phyloP scores from a whole-genome alignment of 2,888 invertebrate species.

The Tortricodes alternella region DNA sequence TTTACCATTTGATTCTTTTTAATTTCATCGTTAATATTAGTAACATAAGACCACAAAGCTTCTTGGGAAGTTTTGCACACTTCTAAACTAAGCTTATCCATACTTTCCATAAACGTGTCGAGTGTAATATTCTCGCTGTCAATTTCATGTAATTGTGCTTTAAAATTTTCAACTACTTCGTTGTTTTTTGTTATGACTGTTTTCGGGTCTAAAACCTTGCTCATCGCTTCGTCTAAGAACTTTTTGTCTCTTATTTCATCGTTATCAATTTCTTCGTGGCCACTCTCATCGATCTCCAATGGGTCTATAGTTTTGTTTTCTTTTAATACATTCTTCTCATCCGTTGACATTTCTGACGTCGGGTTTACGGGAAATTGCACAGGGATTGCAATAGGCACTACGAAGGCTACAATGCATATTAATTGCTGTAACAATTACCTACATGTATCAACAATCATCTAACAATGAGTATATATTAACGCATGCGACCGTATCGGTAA shows the following conservation, averaged over 20 bases:
- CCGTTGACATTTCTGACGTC: conserved; percentile 70
- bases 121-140: conserved; percentile 59
- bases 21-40: conserved; percentile 64
- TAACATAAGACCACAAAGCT: conserved; percentile 72
- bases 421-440: conserved; percentile 58
- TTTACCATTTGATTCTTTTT: conserved; percentile 74
- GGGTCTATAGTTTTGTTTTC: conserved; percentile 60
- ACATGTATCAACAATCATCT: conserved; percentile 11
- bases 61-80: conserved; percentile 72
- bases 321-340: conserved; percentile 57
- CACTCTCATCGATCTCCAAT: conserved; percentile 62
- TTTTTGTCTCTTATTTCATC: conserved; percentile 68
- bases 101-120: conserved; percentile 67
- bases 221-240: conserved; percentile 71
- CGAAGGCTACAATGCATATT: conserved; percentile 44
- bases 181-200: conserved; percentile 51
- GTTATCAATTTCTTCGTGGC: conserved; percentile 67
- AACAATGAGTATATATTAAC: conserved; percentile 21
- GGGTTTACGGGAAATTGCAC: conserved; percentile 62
- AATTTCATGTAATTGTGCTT: conserved; percentile 58
- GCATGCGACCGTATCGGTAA: conserved; percentile 20
- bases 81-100: conserved; percentile 72
- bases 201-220: conserved; percentile 63
- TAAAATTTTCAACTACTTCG: conserved; percentile 58
- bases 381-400: conserved; percentile 48